Percentiles rank a stretch among this genome's conserved stretches.
These are phyloP conservation scores for Crocidura indochinensis DNA, from an alignment of 2,797 vertebrate species.

Conservation along the genomic window DNA sequence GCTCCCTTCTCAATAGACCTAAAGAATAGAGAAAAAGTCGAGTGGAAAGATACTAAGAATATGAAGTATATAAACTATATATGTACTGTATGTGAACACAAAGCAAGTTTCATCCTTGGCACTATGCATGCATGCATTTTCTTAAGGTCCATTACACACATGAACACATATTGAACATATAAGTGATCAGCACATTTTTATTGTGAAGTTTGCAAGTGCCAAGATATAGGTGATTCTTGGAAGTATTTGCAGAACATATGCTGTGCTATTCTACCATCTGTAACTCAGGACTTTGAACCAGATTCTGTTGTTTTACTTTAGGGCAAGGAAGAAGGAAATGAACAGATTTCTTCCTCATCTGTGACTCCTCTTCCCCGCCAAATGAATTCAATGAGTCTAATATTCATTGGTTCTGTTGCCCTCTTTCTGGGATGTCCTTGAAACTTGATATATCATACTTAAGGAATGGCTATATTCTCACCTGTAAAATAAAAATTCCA, in stretches of 20 bases:
- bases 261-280: conserved; percentile 79
- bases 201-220: conserved; percentile 73
- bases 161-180: conserved; percentile 76
- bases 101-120: neutral
- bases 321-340: conserved; percentile 62
- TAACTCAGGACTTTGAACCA: conserved; percentile 69
- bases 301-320: conserved; percentile 71
- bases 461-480: neutral
- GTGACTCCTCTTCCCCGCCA: neutral
- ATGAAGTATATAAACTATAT: neutral
- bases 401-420: fast-evolving
- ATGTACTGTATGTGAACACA: neutral
- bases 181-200: conserved; percentile 81
- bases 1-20: neutral
- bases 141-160: conserved; percentile 57
- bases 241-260: conserved; percentile 79
- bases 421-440: neutral
- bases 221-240: conserved; percentile 83
- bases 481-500: neutral
- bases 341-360: conserved; percentile 54
- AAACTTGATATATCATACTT: conserved; percentile 10
- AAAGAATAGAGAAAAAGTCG: neutral
- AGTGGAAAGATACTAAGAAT: neutral
- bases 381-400: neutral
- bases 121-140: conserved; percentile 38